Evolutionary conservation across 2,888 invertebrate species (phyloP).

Genomic region (Resseliella maxima): DNA sequence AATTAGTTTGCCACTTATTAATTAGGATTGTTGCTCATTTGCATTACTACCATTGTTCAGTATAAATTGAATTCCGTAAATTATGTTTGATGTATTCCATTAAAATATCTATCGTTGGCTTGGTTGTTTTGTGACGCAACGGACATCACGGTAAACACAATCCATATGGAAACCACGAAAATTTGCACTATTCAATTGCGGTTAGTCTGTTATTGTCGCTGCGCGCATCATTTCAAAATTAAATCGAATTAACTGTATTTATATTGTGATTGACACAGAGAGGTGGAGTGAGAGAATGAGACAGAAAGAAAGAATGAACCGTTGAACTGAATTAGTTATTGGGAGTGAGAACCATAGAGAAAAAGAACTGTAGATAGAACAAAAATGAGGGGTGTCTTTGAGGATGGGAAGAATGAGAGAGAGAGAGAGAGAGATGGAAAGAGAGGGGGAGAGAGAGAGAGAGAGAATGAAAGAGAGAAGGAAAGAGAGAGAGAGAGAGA

Average conservation of each 20-base stretch:
- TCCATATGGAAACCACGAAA: not conserved
- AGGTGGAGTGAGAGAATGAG: too few species aligned
- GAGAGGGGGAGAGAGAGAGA: too few species aligned
- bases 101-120: not conserved
- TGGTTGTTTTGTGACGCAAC: not conserved
- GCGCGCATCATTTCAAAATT: not conserved
- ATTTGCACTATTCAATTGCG: not conserved
- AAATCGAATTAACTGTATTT: not conserved
- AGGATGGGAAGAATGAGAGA: too few species aligned
- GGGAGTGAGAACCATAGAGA: too few species aligned
- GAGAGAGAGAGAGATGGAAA: too few species aligned
- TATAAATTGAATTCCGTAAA: not conserved
- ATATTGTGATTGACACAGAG: not conserved
- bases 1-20: not conserved
- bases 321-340: too few species aligned
- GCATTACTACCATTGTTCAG: not conserved
- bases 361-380: too few species aligned
- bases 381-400: too few species aligned
- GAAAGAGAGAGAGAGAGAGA: too few species aligned
- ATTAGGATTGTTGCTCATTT: constrained; percentile 15
- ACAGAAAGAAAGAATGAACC: too few species aligned
- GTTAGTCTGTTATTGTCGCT: not conserved
- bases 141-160: not conserved
- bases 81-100: not conserved
- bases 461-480: too few species aligned